Base-by-base conservation (phyloP, 64 coral and sea anemone genomes). In the Actinia tenebrosa region DNA sequence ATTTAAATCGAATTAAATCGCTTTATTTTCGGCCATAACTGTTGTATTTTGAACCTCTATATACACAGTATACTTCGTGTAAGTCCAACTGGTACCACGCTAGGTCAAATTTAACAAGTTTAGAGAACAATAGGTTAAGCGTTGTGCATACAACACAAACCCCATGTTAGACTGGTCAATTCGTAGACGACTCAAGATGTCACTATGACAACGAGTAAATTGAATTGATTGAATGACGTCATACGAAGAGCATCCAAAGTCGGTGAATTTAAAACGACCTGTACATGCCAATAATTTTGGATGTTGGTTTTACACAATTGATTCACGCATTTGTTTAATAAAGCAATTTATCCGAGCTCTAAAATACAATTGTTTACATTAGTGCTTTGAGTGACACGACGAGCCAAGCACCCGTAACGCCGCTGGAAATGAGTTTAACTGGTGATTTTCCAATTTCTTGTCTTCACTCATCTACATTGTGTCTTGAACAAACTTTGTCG, bases 271-370 rank as follows among this genome's bases (percentile, higher is more conserved):
- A 5, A n/a, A 44, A 13, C 10, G 42, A 77, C 7, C 42, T 30
- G 37, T 37, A 79, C 30, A 69, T 23, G 15, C 30, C 77, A 79
- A 79, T 84, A 84, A 14, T 30, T 14, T 85, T 60, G 53, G 4
- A 2, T 85, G 83, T 85, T 85, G 27, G 83, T 85, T 85, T 85
- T 85, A 14, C 60, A 59, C 83, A 85, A 85, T 85, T 85, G 83
- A 59, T 61, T 45, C 56, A 8, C 83, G 63, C 83, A 61, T 85
- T 85, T 85, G 83, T 85, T 85, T 62, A 60, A 85, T 85, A 85
- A 63, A 85, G 10, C 83, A 85, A 85, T 85, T 85, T 85, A 85
- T 64, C 27, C 79, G 46, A 50, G 79, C 79, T 81, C 46, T 1
- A 45, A 42, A 81, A 75, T 4, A 44, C 79, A 20, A 17, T 75